Conservation (phyloP, 2,888 invertebrate genomes). For the Poecilus cupreus region DNA sequence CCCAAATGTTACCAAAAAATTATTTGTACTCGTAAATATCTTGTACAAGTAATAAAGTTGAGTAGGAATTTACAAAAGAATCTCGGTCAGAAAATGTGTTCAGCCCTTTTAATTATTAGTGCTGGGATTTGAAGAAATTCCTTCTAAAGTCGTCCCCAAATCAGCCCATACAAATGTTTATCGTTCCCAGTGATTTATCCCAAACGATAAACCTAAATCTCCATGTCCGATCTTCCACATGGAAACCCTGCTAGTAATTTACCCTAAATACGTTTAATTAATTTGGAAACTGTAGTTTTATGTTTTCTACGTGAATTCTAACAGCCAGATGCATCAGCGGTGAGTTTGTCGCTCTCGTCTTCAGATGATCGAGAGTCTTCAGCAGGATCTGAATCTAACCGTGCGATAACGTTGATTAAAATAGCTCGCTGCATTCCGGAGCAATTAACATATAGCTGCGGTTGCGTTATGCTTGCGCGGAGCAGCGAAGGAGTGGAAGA, state of each 20-base stretch:
- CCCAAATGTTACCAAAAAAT: no score
- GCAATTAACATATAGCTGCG: constrained; percentile 43
- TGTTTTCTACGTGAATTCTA: constrained; percentile 1
- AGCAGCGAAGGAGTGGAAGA: not conserved
- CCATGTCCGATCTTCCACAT: constrained; percentile 26
- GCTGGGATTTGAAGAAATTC: not conserved
- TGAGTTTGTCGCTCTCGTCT: not conserved
- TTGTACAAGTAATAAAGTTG: no score
- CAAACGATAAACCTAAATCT: constrained; percentile 29
- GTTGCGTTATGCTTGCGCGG: no score
- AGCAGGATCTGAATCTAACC: constrained; percentile 41
- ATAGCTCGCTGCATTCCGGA: constrained; percentile 44
- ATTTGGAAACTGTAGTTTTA: constrained; percentile 31
- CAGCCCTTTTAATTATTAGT: not conserved
- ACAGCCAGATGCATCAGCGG: constrained; percentile 4
- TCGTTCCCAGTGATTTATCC: constrained; percentile 14
- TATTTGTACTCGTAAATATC: no score
- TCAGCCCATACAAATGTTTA: constrained; percentile 21
- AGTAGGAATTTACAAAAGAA: no score
- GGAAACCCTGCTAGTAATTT: constrained; percentile 16
- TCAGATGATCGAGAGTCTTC: not conserved
- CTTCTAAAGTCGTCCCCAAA: not conserved
- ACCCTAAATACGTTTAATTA: constrained; percentile 36
- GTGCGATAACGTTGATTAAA: constrained; percentile 52
- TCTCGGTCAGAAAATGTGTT: not conserved